Conservation (phyloP, 2,888 invertebrate species). For the Anodontia alba region DNA sequence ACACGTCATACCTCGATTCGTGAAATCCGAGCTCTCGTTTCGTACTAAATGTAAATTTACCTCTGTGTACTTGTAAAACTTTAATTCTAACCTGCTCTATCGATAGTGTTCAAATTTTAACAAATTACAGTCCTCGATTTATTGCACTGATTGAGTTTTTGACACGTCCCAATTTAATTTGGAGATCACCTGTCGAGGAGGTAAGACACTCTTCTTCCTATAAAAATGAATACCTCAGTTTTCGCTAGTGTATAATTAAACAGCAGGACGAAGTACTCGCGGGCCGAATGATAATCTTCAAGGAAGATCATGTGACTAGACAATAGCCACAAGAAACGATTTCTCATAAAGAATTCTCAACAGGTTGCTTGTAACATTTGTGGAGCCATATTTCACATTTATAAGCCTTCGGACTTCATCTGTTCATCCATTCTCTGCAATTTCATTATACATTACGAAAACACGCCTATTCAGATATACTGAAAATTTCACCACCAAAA, state of each 20-base stretch:
- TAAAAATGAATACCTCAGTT: not conserved
- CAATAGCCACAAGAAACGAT: not conserved
- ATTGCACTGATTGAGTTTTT: constrained; percentile 28
- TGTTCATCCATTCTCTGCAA: no score
- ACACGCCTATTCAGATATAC: no score
- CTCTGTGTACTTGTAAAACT: not conserved
- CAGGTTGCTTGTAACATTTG: not conserved
- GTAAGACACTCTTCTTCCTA: not conserved
- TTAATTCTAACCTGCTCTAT: not conserved
- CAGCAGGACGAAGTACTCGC: not conserved
- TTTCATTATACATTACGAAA: no score
- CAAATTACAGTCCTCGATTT: constrained; percentile 9
- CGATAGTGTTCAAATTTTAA: not conserved
- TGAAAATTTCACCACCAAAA: no score
- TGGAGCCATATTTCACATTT: not conserved
- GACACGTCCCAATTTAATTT: constrained; percentile 29
- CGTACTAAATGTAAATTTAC: not conserved
- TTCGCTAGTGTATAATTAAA: not conserved
- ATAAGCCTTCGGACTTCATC: not conserved
- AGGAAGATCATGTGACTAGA: not conserved
- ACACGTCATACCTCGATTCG: not conserved
- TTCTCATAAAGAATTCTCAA: not conserved
- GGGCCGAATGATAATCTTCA: not conserved
- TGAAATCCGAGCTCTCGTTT: not conserved
- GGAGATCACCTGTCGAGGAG: constrained; percentile 11